Conservation (phyloP, 2,888 invertebrate species). For the Shargacucullia verbasci region DNA sequence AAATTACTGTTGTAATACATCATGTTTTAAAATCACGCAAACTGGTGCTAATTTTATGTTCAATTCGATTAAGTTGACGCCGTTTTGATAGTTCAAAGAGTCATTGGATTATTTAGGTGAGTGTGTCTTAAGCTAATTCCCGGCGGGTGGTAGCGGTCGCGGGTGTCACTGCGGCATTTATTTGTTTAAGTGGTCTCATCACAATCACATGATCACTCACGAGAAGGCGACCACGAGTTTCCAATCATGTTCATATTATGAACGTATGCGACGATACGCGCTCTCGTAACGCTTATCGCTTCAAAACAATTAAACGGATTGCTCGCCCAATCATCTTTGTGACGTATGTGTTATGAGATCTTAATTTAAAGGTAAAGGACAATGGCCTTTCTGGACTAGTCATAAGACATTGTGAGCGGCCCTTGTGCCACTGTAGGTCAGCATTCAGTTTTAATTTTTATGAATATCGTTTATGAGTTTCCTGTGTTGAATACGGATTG, state of each 20-base stretch:
- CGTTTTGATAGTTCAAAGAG: constrained; percentile 35
- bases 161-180: constrained; percentile 69
- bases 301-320: constrained; percentile 70
- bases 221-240: constrained; percentile 82
- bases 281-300: constrained; percentile 70
- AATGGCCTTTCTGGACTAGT: constrained; percentile 62
- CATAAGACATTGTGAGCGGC: constrained; percentile 31
- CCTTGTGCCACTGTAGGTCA: constrained; percentile 37
- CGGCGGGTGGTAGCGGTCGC: constrained; percentile 68
- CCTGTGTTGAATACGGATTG: constrained; percentile 52
- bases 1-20: constrained; percentile 15
- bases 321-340: constrained; percentile 69
- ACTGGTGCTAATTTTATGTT: constrained; percentile 1
- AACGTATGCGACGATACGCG: constrained; percentile 65
- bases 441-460: constrained; percentile 40
- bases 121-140: constrained; percentile 71
- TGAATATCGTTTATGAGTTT: constrained; percentile 45
- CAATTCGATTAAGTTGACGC: constrained; percentile 28
- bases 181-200: constrained; percentile 87
- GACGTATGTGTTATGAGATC: constrained; percentile 68
- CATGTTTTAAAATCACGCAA: constrained; percentile 14
- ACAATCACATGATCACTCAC: constrained; percentile 86
- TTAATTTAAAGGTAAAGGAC: constrained; percentile 74
- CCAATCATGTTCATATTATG: constrained; percentile 72
- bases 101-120: constrained; percentile 54